Base-by-base conservation (phyloP, 2,888 invertebrate species). In the Drosophila heteroneura region DNA sequence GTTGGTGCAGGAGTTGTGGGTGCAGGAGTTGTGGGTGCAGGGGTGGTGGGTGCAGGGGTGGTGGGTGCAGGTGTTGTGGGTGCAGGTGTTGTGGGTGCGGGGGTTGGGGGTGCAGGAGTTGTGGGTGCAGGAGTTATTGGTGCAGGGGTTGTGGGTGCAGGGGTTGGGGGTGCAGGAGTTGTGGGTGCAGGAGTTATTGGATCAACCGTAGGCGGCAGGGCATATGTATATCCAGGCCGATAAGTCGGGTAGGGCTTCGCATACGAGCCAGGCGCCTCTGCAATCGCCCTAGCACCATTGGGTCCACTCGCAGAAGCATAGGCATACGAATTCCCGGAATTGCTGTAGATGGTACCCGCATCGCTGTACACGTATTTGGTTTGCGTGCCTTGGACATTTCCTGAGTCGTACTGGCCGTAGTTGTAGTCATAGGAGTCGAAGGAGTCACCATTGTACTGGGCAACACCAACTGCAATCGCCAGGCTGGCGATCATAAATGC, bases 251-350 rank as follows among this genome's bases (percentile, higher is more conserved):
- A 39, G 16, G 70, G 33, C 6, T 19, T 49, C 1, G 5, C 16
- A 51, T 72, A 49, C 0, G 64, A 22, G 4, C 78, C 84, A 1
- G 84, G 70, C 4, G 81, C 81, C 41, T 81, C 66, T 39, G 82
- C 85, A 22, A 32, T 9, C 2, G 82, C 82, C 10, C 49, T 72
- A 5, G 79, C 85, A 3, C 84, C 85, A 54, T 75, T 75, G 12
- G 60, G 14, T 51, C 70, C 70, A 3, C 49, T 0, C 39, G 82
- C 78, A 14, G 51, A 32, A 1, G 78, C 78, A 47, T 61, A 78
- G 2, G 78, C 82, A 26, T 67, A 78, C 3, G 77, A 70, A 5
- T 51, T 19, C 1, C 28, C 28, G 1, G 30, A 14, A 5, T 5
- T 22, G n/a, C 60, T 74, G 30, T 57, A 74, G 0, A 35, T 9